Conservation (phyloP, 2,113 vertebrate species). For the Mormoops blainvillei region DNA sequence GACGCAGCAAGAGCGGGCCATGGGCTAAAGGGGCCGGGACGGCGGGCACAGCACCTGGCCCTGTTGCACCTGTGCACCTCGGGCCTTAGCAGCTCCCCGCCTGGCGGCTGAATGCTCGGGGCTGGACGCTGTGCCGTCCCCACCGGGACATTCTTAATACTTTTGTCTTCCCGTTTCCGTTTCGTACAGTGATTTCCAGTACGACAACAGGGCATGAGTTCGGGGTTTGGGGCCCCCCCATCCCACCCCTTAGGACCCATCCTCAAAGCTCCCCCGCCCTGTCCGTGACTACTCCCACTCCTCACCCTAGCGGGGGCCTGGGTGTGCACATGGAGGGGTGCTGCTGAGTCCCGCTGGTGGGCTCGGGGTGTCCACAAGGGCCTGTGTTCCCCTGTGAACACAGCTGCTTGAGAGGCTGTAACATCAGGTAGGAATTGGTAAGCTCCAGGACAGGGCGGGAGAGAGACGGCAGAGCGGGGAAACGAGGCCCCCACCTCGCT, state of each 20-base stretch:
- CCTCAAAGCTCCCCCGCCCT: background rate
- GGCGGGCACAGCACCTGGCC: background rate
- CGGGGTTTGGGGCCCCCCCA: background rate
- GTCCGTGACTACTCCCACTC: no score
- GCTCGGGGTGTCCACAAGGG: background rate
- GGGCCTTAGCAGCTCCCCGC: background rate
- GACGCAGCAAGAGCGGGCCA: fast-evolving
- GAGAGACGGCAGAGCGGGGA: background rate
- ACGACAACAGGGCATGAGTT: background rate
- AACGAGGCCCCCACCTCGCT: background rate
- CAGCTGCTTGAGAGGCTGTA: background rate
- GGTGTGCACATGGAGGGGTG: background rate
- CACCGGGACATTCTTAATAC: background rate
- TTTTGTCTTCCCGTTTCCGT: background rate
- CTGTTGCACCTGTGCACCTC: background rate
- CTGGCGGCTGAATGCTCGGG: background rate
- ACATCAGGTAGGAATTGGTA: background rate
- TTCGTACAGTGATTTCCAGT: background rate
- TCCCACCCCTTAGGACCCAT: background rate
- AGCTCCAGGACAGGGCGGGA: no score
- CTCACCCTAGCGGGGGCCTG: background rate
- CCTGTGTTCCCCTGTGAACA: background rate
- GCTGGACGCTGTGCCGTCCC: background rate
- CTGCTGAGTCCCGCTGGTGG: background rate
- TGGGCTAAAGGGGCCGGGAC: background rate